Percentiles rank a stretch among this genome's conserved stretches.
phyloP scores from a whole-genome alignment of 1,140 invertebrate species.

The Holotrichia oblita region DNA sequence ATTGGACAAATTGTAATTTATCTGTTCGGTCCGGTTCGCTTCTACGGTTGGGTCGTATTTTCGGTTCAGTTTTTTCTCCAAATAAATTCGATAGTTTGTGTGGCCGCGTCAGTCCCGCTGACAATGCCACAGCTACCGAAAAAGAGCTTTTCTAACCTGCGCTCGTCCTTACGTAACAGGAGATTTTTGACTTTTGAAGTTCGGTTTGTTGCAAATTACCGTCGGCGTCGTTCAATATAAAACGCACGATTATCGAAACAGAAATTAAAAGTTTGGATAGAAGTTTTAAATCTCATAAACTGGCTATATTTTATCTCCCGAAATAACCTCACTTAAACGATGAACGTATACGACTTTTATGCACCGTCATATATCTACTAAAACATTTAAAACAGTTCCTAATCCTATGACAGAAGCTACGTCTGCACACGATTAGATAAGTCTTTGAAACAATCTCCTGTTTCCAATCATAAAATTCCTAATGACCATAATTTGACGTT shows the following conservation, averaged over 20 bases:
- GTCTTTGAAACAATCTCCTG: constrained; percentile 4
- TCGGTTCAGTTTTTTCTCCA: constrained; percentile 9
- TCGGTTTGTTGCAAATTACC: too few relatives aligned
- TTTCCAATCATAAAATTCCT: constrained; percentile 9
- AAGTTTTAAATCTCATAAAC: too few relatives aligned
- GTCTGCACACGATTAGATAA: constrained; percentile 1
- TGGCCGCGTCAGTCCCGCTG: constrained; percentile 30
- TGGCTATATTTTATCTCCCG: too few relatives aligned
- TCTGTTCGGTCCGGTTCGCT: neutral
- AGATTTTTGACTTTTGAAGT: too few relatives aligned
- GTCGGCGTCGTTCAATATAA: too few relatives aligned
- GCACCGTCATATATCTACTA: neutral
- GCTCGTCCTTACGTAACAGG: too few relatives aligned
- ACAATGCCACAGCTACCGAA: constrained; percentile 4
- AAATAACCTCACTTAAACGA: too few relatives aligned
- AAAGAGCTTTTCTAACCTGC: too few relatives aligned
- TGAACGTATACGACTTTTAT: neutral
- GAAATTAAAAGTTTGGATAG: too few relatives aligned
- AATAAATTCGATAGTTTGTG: constrained; percentile 30
- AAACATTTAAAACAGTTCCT: neutral
- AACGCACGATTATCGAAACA: too few relatives aligned
- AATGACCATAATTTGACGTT: neutral
- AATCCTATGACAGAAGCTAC: neutral
- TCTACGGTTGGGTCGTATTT: constrained; percentile 20
- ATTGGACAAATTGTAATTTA: constrained; percentile 34